Evolutionary conservation across 2,888 invertebrate genomes (phyloP), one percentile per base, ranked within the genome.

Genomic region (Abrostola tripartita): DNA sequence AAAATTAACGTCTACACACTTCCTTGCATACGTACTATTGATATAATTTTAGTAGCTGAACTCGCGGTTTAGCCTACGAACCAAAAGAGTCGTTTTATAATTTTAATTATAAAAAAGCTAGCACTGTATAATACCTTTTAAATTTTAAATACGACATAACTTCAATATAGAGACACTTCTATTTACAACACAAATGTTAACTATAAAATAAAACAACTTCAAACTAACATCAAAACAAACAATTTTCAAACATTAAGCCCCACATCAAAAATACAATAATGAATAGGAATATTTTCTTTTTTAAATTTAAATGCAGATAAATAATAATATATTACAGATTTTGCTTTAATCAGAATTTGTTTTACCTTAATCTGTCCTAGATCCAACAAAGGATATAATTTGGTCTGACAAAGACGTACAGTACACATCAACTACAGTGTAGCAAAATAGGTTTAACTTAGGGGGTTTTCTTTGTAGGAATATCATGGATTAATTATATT

Each of bases 291-390:
- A 66, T 66, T 58, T 63, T 66, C 63, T 57, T 10, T 51, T 60
- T 52, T 49, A 57, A 60, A 57, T 60, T n/a, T n/a, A n/a, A n/a
- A n/a, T n/a, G n/a, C n/a, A n/a, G n/a, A n/a, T n/a, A n/a, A n/a
- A n/a, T n/a, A n/a, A n/a, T n/a, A 63, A 70, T 66, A 63, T 66
- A 63, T 65, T 63, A 66, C 42, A 63, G 60, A 66, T 53, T 54
- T 54, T 52, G 51, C 35, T 51, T 47, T 58, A 63, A 63, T 66
- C 54, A 24, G 37, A 12, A 58, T 58, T 58, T 63, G 66, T 66
- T 66, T 65, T 70, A 61, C 61, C 66, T 70, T 70, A 70, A 70
- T 70, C 70, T 64, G 58, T 61, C 61, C 61, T 50, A 49, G 61
- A 55, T 49, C 55, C 38, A 59, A 66, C 63, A 70, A 70, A 41